Conservation (phyloP, 2,888 invertebrate species). For the Andrena bucephala region DNA sequence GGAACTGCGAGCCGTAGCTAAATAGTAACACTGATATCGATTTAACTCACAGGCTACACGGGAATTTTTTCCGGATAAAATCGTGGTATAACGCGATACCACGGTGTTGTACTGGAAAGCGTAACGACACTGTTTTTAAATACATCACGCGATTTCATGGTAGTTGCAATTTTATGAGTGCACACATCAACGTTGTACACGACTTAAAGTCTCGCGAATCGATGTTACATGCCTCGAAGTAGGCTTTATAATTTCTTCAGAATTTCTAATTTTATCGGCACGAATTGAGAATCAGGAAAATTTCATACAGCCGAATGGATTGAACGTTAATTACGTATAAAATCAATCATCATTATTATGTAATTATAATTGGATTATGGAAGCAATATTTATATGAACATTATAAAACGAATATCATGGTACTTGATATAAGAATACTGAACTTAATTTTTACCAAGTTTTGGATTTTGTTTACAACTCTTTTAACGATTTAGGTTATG, state of each 20-base stretch:
- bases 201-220: constrained; percentile 17
- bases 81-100: constrained; percentile 35
- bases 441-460: too few relatives aligned
- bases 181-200: not conserved
- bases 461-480: too few relatives aligned
- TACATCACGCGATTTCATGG: constrained; percentile 46
- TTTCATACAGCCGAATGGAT: too few relatives aligned
- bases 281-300: not conserved
- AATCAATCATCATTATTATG: too few relatives aligned
- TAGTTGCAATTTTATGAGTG: not conserved
- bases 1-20: not conserved
- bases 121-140: constrained; percentile 55
- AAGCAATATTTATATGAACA: too few relatives aligned
- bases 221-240: not conserved
- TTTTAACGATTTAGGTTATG: too few relatives aligned
- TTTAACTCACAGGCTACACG: not conserved
- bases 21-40: constrained; percentile 19
- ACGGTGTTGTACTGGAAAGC: constrained; percentile 41
- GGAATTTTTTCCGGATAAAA: constrained; percentile 43
- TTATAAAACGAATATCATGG: too few relatives aligned
- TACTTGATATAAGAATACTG: too few relatives aligned
- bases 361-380: too few relatives aligned
- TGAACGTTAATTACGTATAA: too few relatives aligned
- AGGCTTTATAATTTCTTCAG: constrained; percentile 22
- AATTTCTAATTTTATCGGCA: constrained; percentile 4